Evolutionary conservation across 2,888 invertebrate species (phyloP).

Genomic region (Heteromyza rotundicornis): DNA sequence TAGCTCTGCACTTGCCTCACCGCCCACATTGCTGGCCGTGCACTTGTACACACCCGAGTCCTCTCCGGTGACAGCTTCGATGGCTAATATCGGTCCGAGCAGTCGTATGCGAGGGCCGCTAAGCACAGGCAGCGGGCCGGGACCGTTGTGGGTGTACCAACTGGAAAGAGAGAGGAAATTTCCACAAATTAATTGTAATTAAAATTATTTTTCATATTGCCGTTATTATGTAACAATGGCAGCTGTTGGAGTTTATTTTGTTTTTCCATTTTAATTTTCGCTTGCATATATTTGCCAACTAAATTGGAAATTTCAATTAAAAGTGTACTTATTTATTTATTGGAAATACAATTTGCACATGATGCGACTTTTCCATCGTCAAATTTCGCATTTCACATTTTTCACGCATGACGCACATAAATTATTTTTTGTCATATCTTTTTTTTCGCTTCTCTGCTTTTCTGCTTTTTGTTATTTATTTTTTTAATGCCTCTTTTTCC

Average conservation of each 20-base stretch:
- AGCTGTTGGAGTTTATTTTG: background rate
- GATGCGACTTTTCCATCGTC: too few species aligned
- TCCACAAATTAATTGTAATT: background rate
- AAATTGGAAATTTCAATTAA: background rate
- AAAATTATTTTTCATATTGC: conserved; percentile 40
- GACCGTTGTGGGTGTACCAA: conserved; percentile 73
- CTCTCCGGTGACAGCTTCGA: conserved; percentile 74
- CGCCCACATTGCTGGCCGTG: conserved; percentile 73
- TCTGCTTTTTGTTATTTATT: too few species aligned
- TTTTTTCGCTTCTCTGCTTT: background rate
- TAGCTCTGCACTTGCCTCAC: conserved; percentile 74
- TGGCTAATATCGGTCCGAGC: conserved; percentile 72
- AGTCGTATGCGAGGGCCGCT: conserved; percentile 72
- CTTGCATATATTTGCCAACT: background rate
- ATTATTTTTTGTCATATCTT: background rate
- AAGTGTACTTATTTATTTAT: background rate
- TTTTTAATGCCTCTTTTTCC: too few species aligned
- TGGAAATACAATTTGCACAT: too few species aligned
- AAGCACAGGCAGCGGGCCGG: conserved; percentile 69
- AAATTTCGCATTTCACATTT: background rate
- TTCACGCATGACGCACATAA: background rate
- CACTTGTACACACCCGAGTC: conserved; percentile 74
- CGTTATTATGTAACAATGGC: conserved; percentile 23
- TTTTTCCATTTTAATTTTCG: background rate
- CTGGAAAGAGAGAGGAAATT: conserved; percentile 58